These are phyloP conservation scores for Carassius carassius DNA, from an alignment of 2,113 vertebrate genomes.

Conservation along the genomic window DNA sequence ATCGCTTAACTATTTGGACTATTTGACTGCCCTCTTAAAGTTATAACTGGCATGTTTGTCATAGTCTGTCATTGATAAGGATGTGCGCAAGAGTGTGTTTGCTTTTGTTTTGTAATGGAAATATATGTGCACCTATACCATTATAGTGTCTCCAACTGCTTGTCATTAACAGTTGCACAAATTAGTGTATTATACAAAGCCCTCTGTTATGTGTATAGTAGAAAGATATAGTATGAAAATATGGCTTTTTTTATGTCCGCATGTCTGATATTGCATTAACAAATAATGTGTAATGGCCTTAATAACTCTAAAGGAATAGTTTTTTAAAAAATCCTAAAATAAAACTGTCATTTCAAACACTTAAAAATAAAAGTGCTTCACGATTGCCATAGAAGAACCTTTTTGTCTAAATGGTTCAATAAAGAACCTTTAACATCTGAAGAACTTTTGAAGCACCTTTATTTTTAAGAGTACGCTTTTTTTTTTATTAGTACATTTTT, in stretches of 20 bases:
- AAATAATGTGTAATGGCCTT: not conserved
- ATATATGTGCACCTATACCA: slow-evolving; percentile 9
- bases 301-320: not conserved
- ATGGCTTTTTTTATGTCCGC: not conserved
- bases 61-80: slow-evolving; percentile 18
- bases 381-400: too few species aligned
- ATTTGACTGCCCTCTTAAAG: slow-evolving; percentile 14
- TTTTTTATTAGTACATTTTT: too few species aligned
- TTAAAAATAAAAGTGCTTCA: too few species aligned
- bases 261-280: not conserved
- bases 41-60: slow-evolving; percentile 23
- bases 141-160: slow-evolving; percentile 33
- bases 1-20: slow-evolving; percentile 22
- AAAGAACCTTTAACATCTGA: too few species aligned
- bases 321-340: not conserved
- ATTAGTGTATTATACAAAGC: slow-evolving; percentile 2
- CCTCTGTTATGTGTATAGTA: not conserved
- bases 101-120: slow-evolving; percentile 22
- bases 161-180: slow-evolving; percentile 29
- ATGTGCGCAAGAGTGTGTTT: slow-evolving; percentile 18
- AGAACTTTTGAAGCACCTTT: too few species aligned
- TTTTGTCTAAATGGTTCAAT: too few species aligned
- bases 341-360: not conserved
- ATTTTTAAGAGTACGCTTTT: not conserved
- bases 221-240: not conserved